These are phyloP conservation scores for Taphrorychus bicolor DNA, from an alignment of 2,888 invertebrate species.

Conservation along the genomic window DNA sequence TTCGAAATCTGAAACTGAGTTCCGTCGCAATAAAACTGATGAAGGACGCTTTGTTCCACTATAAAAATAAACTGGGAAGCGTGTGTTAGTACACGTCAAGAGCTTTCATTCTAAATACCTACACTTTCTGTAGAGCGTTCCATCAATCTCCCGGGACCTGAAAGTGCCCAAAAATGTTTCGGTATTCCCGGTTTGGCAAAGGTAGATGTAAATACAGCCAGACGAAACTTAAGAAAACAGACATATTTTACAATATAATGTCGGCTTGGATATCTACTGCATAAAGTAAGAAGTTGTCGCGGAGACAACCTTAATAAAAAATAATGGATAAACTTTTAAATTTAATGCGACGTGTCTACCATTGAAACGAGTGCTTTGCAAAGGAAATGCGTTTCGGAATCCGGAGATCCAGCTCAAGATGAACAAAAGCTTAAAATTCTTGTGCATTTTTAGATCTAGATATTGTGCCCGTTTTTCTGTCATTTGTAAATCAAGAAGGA, in stretches of 20 bases:
- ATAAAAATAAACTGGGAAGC: neutral
- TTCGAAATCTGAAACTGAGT: neutral
- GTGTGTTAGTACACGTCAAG: neutral
- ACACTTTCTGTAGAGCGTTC: no score
- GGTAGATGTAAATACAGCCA: neutral
- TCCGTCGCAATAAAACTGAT: neutral
- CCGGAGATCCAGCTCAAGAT: neutral
- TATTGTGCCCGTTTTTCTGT: no score
- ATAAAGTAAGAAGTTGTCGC: constrained; percentile 23
- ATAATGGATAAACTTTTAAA: constrained; percentile 24
- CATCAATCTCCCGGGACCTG: neutral
- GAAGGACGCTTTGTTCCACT: neutral
- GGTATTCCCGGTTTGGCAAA: neutral
- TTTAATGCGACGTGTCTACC: constrained; percentile 12
- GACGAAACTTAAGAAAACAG: constrained; percentile 2
- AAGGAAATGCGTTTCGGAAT: neutral
- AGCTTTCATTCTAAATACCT: no score
- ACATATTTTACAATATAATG: constrained; percentile 13
- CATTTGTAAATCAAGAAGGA: no score
- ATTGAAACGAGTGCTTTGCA: neutral
- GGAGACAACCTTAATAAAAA: constrained; percentile 29
- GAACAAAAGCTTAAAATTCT: neutral
- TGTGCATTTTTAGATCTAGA: neutral
- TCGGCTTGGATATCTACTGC: neutral
- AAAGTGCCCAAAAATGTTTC: neutral